Percentiles rank a stretch among this genome's conserved stretches.
Evolutionary conservation across 2,888 invertebrate species (phyloP).

Genomic region (Cheiracanthium punctorium): DNA sequence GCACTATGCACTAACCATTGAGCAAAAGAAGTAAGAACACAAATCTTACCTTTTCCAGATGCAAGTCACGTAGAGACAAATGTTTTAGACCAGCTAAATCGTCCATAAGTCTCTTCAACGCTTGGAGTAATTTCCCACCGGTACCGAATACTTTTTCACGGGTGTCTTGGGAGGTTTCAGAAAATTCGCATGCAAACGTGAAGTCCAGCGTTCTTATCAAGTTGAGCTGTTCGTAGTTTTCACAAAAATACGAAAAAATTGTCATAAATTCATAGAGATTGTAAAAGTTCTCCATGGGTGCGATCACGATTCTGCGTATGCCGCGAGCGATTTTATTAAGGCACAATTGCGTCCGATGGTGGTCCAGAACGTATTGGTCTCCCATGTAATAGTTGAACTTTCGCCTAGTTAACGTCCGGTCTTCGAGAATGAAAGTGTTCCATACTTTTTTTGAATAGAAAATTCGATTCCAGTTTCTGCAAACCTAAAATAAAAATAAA

Average conservation of each 20-base stretch:
- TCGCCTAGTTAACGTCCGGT: conserved; percentile 84
- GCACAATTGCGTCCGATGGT: conserved; percentile 84
- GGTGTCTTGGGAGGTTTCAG: conserved; percentile 77
- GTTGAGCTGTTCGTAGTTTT: conserved; percentile 61
- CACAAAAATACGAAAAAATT: conserved; percentile 83
- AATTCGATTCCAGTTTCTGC: conserved; percentile 77
- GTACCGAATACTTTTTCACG: conserved; percentile 85
- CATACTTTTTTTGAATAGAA: conserved; percentile 86
- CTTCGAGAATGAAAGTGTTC: conserved; percentile 84
- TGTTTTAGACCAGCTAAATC: conserved; percentile 81
- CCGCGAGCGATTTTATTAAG: conserved; percentile 82
- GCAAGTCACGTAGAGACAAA: conserved; percentile 84
- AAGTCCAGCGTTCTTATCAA: conserved; percentile 80
- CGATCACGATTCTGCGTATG: conserved; percentile 82
- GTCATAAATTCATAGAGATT: conserved; percentile 90
- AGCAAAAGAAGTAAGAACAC: too few relatives aligned
- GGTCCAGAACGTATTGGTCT: conserved; percentile 87
- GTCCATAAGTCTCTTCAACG: conserved; percentile 80
- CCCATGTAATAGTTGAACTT: conserved; percentile 88
- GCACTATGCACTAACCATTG: too few relatives aligned
- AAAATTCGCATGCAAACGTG: conserved; percentile 83
- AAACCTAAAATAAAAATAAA: conserved; percentile 71
- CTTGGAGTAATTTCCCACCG: conserved; percentile 79
- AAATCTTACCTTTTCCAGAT: conserved; percentile 82
- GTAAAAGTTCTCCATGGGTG: conserved; percentile 86